A percentile compares a stretch with the other conserved stretches of the same genome.
Conservation (phyloP, 2,113 vertebrate genomes). For the Acrocephalus kingi region DNA sequence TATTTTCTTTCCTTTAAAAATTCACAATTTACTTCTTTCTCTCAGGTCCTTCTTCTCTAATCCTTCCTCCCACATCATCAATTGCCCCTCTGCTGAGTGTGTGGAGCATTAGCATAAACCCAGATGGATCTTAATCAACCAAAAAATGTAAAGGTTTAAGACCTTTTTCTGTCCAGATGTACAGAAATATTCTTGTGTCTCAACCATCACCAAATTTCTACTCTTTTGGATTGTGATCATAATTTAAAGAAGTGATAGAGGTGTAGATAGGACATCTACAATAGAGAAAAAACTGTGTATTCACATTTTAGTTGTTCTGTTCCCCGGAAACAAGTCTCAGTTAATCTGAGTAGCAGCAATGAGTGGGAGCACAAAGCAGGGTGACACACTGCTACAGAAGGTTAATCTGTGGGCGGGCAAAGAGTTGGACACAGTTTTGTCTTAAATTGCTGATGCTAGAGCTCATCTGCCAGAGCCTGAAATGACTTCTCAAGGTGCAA, state of each 20-base stretch:
- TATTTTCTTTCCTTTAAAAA: neutral
- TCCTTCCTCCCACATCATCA: neutral
- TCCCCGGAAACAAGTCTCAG: neutral
- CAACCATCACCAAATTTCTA: neutral
- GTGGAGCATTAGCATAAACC: neutral
- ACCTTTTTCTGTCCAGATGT: neutral
- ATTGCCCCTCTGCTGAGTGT: neutral
- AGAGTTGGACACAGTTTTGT: neutral
- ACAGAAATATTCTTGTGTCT: neutral
- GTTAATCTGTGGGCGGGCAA: neutral
- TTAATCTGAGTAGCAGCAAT: neutral
- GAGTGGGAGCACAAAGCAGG: neutral
- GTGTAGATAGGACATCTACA: neutral
- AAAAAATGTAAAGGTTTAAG: neutral
- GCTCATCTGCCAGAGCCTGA: constrained; percentile 15
- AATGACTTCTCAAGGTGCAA: constrained; percentile 47
- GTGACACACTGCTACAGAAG: neutral
- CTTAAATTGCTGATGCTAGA: constrained; percentile 1
- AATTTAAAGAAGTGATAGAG: neutral
- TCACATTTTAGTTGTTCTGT: neutral
- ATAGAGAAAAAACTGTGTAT: neutral
- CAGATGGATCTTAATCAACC: neutral
- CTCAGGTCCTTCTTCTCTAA: neutral
- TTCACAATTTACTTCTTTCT: neutral
- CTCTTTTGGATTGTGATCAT: neutral